A percentile compares a stretch with the other conserved stretches of the same genome.
Evolutionary conservation across 2,888 invertebrate species (phyloP).

Genomic region (Atherix ibis): DNA sequence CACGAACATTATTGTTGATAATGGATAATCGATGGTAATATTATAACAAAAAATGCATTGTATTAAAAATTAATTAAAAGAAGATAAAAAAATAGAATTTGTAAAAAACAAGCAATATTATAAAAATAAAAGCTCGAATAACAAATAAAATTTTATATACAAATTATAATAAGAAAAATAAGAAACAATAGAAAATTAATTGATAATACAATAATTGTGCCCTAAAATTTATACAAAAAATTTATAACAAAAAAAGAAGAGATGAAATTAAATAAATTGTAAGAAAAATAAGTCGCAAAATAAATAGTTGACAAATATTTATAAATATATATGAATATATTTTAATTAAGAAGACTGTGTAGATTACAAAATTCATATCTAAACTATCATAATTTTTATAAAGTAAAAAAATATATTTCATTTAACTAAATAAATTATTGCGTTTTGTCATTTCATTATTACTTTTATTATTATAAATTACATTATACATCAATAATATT

Average conservation of each 20-base stretch:
- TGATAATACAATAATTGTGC: constrained; percentile 10
- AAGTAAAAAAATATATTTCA: constrained; percentile 4
- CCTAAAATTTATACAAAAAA: constrained; percentile 7
- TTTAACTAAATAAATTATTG: not conserved
- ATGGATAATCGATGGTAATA: too few relatives aligned
- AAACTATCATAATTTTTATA: constrained; percentile 10
- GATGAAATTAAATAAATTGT: constrained; percentile 5
- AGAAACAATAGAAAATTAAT: too few relatives aligned
- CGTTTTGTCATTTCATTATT: not conserved
- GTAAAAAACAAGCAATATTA: too few relatives aligned
- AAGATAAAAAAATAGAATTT: too few relatives aligned
- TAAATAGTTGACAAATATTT: not conserved
- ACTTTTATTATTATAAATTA: not conserved
- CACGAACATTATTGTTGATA: too few relatives aligned
- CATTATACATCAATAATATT: too few relatives aligned
- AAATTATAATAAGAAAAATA: too few relatives aligned
- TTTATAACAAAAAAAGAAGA: constrained; percentile 1
- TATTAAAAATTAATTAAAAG: too few relatives aligned
- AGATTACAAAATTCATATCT: constrained; percentile 11
- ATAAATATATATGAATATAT: constrained; percentile 4
- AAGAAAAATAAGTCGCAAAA: constrained; percentile 3
- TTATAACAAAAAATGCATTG: too few relatives aligned
- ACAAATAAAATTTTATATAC: too few relatives aligned
- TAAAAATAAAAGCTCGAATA: too few relatives aligned
- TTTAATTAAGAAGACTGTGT: constrained; percentile 12